Evolutionary conservation across 2,113 vertebrate species (phyloP).

Genomic region (Myotis davidii): DNA sequence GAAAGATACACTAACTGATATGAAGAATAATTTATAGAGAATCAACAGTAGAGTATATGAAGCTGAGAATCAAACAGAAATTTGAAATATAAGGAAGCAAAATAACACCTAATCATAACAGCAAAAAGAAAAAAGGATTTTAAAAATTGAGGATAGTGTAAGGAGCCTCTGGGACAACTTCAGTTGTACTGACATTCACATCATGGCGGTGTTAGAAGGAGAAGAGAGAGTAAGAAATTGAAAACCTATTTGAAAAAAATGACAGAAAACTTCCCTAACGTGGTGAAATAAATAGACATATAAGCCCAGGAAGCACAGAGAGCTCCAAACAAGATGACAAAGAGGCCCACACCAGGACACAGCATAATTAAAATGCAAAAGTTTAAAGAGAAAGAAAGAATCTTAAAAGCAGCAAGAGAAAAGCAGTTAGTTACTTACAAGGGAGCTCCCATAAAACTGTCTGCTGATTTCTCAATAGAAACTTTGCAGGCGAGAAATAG

Average conservation of each 20-base stretch:
- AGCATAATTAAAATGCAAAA: background rate
- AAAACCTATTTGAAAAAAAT: background rate
- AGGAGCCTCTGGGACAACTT: background rate
- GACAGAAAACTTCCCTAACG: background rate
- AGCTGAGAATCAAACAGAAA: too few species aligned
- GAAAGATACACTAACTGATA: background rate
- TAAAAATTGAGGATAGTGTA: too few species aligned
- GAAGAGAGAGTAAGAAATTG: background rate
- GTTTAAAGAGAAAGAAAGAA: background rate
- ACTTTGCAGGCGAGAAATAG: background rate
- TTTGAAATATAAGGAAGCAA: too few species aligned
- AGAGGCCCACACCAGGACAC: background rate
- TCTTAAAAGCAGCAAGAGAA: background rate
- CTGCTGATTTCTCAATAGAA: background rate
- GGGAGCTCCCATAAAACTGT: background rate
- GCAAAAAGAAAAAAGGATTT: too few species aligned
- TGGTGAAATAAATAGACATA: background rate
- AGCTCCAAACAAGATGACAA: background rate
- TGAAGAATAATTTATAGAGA: background rate
- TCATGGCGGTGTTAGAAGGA: background rate
- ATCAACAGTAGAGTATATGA: too few species aligned
- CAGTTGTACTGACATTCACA: background rate
- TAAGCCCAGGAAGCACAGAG: background rate
- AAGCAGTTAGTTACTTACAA: background rate
- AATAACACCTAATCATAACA: too few species aligned